These are phyloP conservation scores for Copidosoma aretas DNA, from an alignment of 2,888 invertebrate species.

Conservation along the genomic window DNA sequence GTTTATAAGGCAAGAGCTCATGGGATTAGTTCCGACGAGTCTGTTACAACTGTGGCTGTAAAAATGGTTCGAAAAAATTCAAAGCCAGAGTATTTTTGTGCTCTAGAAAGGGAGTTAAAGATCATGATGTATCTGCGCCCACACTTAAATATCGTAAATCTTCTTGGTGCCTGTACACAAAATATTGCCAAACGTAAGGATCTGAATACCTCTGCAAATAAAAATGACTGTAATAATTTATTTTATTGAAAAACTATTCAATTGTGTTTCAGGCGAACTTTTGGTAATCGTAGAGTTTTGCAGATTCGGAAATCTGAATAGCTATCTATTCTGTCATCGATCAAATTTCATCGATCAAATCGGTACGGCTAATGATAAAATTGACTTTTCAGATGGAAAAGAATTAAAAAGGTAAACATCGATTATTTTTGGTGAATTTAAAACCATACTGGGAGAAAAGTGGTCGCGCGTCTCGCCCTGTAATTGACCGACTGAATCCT, in stretches of 20 bases:
- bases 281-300: conserved; percentile 95
- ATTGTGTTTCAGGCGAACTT: conserved; percentile 73
- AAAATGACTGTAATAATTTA: too few relatives aligned
- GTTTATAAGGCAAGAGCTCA: conserved; percentile 88
- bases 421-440: not conserved
- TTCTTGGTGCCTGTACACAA: conserved; percentile 92
- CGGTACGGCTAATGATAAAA: conserved; percentile 71
- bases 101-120: conserved; percentile 90
- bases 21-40: conserved; percentile 78
- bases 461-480: too few relatives aligned
- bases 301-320: conserved; percentile 88
- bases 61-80: conserved; percentile 93
- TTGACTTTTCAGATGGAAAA: conserved; percentile 71
- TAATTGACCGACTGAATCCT: too few relatives aligned
- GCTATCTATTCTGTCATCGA: conserved; percentile 83
- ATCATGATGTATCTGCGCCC: conserved; percentile 95
- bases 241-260: too few relatives aligned
- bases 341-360: conserved; percentile 85
- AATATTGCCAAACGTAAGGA: conserved; percentile 84
- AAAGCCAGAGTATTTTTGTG: conserved; percentile 83
- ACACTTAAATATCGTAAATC: conserved; percentile 93
- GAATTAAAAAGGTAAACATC: conserved; percentile 65
- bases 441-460: too few relatives aligned
- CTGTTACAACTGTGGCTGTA: conserved; percentile 84
- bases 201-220: too few relatives aligned